Evolutionary conservation across 2,797 vertebrate genomes (phyloP).

Genomic region (Danio kyathit): DNA sequence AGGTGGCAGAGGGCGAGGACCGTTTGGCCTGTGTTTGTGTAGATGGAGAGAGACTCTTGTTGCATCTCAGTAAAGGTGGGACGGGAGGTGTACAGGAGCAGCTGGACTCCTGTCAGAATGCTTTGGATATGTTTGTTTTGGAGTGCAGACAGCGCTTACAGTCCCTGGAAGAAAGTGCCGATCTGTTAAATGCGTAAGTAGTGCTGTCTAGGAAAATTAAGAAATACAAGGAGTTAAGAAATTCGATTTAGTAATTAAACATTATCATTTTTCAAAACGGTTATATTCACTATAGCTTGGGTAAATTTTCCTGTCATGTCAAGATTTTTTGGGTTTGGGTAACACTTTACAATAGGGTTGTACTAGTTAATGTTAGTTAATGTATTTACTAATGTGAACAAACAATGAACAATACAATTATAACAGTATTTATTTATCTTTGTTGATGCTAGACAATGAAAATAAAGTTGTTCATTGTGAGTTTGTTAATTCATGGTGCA

Average conservation of each 20-base stretch:
- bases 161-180: conserved; percentile 84
- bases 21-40: conserved; percentile 82
- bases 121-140: conserved; percentile 84
- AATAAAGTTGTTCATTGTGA: too few species aligned
- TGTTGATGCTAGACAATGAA: too few species aligned
- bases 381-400: too few species aligned
- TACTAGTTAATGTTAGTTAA: too few species aligned
- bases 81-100: conserved; percentile 86
- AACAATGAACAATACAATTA: too few species aligned
- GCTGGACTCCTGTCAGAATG: conserved; percentile 84
- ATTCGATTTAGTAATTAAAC: too few species aligned
- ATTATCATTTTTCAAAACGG: not conserved
- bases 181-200: conserved; percentile 78
- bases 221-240: too few species aligned
- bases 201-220: not conserved
- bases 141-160: conserved; percentile 84
- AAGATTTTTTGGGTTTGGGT: too few species aligned
- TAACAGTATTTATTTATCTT: too few species aligned
- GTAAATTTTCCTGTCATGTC: not conserved
- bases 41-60: conserved; percentile 85
- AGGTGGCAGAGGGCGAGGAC: conserved; percentile 79
- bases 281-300: not conserved
- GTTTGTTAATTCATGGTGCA: too few species aligned
- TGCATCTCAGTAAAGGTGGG: conserved; percentile 84
- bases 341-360: too few species aligned